A percentile compares a stretch with the other conserved stretches of the same genome.
Conservation (phyloP, 2,113 vertebrate genomes). For the Crocuta crocuta region DNA sequence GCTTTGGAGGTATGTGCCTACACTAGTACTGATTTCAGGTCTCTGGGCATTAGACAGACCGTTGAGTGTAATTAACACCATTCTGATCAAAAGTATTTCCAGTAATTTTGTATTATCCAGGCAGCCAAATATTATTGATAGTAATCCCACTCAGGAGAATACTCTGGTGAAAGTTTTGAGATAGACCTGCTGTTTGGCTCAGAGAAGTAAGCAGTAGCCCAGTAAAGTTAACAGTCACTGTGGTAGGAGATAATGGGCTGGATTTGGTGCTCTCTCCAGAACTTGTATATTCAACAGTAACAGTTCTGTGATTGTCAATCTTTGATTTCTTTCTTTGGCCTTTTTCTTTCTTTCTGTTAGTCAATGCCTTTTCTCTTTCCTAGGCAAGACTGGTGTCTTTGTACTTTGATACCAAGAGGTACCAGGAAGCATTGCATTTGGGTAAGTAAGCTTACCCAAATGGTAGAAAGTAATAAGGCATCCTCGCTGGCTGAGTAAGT, state of each 20-base stretch:
- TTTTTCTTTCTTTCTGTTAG: slow-evolving; percentile 48
- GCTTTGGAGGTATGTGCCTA: slow-evolving; percentile 93
- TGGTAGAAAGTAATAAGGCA: slow-evolving; percentile 74
- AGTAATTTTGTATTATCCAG: slow-evolving; percentile 5
- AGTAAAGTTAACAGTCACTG: slow-evolving; percentile 29
- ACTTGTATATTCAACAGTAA: slow-evolving; percentile 59
- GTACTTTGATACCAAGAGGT: slow-evolving; percentile 99
- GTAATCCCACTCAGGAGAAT: background rate
- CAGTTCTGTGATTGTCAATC: slow-evolving; percentile 57
- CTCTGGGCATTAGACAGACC: background rate
- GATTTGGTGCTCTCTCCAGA: slow-evolving; percentile 32
- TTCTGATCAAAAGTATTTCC: slow-evolving; percentile 22
- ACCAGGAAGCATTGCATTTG: slow-evolving; percentile 97
- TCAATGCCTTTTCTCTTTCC: slow-evolving; percentile 83
- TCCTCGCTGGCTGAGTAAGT: slow-evolving; percentile 20
- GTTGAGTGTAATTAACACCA: background rate
- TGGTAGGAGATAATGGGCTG: background rate
- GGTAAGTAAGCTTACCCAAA: slow-evolving; percentile 87
- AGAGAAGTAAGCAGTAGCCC: slow-evolving; percentile 8
- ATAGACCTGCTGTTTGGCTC: background rate
- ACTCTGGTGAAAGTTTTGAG: slow-evolving; percentile 48
- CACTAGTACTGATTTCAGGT: background rate
- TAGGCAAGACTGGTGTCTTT: slow-evolving; percentile 97
- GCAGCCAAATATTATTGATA: background rate
- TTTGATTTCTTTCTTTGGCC: slow-evolving; percentile 71